Percentiles rank a stretch among this genome's conserved stretches.
phyloP scores from a whole-genome alignment of 2,113 vertebrate genomes.

The Scomber scombrus region DNA sequence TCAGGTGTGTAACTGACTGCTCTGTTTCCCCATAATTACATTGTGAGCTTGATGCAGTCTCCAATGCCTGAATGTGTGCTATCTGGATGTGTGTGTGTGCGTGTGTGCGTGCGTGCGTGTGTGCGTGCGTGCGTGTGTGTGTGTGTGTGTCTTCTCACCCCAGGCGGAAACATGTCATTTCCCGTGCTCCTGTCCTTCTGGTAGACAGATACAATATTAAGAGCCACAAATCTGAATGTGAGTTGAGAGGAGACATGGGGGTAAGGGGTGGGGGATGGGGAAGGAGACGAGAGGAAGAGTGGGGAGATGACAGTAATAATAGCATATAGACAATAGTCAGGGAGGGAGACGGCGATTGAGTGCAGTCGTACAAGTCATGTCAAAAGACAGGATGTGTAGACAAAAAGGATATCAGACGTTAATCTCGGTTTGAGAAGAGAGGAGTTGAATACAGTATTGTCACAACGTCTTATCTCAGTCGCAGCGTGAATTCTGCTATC shows the following conservation, averaged over 20 bases:
- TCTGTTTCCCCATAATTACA: conserved; percentile 82
- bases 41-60: conserved; percentile 73
- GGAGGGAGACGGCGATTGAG: conserved; percentile 70
- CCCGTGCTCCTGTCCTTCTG: conserved; percentile 79
- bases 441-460: conserved; percentile 61
- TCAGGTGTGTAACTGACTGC: conserved; percentile 82
- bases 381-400: conserved; percentile 77
- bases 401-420: conserved; percentile 73
- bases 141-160: conserved; percentile 69
- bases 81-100: conserved; percentile 14
- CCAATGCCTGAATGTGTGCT: conserved; percentile 49
- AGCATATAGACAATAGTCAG: conserved; percentile 78
- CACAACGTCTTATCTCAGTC: conserved; percentile 75
- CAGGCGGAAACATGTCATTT: conserved; percentile 83
- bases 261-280: conserved; percentile 27
- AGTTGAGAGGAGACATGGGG: conserved; percentile 73
- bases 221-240: conserved; percentile 81
- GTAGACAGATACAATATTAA: conserved; percentile 84
- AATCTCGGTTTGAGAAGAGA: conserved; percentile 70
- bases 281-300: conserved; percentile 12
- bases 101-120: conserved; percentile 22
- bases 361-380: conserved; percentile 75
- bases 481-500: conserved; percentile 64
- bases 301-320: conserved; percentile 77
- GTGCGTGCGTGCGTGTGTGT: conserved; percentile 26